Evolutionary conservation across 2,797 vertebrate species (phyloP), one percentile per base, ranked within the genome.

Genomic region (Pangasius sanitwongsei): DNA sequence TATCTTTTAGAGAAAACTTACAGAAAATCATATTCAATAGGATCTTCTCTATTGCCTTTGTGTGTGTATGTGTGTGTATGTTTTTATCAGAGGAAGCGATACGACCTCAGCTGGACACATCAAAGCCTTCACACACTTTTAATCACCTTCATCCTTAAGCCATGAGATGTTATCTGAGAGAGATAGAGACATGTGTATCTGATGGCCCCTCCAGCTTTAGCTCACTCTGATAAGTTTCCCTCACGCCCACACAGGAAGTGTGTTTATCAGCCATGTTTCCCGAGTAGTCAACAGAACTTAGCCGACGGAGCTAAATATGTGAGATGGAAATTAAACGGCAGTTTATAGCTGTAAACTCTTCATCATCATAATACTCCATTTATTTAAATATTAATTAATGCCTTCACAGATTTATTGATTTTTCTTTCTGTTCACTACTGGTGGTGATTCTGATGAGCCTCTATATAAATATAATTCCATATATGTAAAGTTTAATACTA

Each of bases 241-340:
- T 87, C 28, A 63, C 13, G 5, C 59, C 37, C 34, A 88, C 69
- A 53, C 87, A 87, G 87, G 87, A 89, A 89, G 87, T 72, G 84
- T 50, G 16, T 85, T 90, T 87, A 91, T 90, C 90, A 88, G 57
- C 7, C 50, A 85, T 86, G 53, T 86, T 83, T 74, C 72, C 44
- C 15, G 12, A 57, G 48, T 50, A 20, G 16, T 34, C 44, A 53
- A 53, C 1, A 0, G 31, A 89, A 59, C 34, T 25, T 59, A 20
- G 8, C 12, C 3, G 7, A 83, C 3, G 7, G 37, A 48, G 4
- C 23, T 63, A 15, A 63, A 25, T 57, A 63, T 63, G 12, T 13
- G 12, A 63, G 34, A n/a, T 41, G 2, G 0, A 8, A 83, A 4
- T 25, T 23, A 82, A 82, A 23, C 2, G 31, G 13, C 13, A 44